Percentiles rank a stretch among this genome's conserved stretches.
Conservation (phyloP, 2,888 invertebrate genomes). For the Acanthosoma haemorrhoidale region DNA sequence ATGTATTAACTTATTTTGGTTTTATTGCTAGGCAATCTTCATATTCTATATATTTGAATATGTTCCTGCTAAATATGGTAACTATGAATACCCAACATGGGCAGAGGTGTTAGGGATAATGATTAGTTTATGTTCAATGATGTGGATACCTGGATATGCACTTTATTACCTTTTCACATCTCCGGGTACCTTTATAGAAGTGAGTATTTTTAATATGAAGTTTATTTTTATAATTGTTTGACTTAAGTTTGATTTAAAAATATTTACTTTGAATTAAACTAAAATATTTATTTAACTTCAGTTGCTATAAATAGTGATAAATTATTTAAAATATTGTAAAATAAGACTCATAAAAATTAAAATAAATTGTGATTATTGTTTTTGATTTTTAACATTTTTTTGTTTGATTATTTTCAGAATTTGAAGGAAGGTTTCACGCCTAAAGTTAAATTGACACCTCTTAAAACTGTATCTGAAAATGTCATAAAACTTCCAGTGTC, state of each 20-base stretch:
- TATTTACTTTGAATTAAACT: neutral
- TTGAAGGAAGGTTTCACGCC: slow-evolving; percentile 20
- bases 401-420: slow-evolving; percentile 5
- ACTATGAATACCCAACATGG: slow-evolving; percentile 57
- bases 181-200: slow-evolving; percentile 53
- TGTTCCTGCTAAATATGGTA: slow-evolving; percentile 55
- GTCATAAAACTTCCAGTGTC: slow-evolving; percentile 13
- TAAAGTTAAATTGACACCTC: neutral
- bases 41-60: slow-evolving; percentile 57
- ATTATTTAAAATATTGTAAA: neutral
- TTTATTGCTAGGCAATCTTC: slow-evolving; percentile 54
- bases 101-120: slow-evolving; percentile 56
- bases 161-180: slow-evolving; percentile 54
- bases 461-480: neutral
- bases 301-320: neutral
- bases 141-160: slow-evolving; percentile 60
- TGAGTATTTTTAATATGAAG: too few relatives aligned
- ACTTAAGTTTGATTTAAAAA: neutral
- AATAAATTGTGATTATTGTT: too few relatives aligned
- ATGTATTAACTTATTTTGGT: neutral
- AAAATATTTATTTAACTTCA: neutral
- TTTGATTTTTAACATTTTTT: neutral
- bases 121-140: slow-evolving; percentile 59
- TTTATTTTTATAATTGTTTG: too few relatives aligned
- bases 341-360: too few relatives aligned